phyloP scores from a whole-genome alignment of 1,140 invertebrate genomes.

The Pantala flavescens region DNA sequence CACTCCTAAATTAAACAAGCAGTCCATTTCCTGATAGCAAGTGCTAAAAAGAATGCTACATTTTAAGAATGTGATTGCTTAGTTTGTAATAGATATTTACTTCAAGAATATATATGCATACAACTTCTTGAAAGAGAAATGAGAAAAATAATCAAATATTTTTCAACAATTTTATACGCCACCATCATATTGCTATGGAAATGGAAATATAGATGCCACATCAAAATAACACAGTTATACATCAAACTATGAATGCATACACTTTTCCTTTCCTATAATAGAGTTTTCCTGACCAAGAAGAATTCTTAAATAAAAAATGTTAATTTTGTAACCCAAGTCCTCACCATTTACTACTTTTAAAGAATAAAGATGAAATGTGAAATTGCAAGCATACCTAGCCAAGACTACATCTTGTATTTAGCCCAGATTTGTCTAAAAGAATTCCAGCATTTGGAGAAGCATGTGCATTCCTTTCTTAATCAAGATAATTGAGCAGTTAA shows the following conservation, averaged over 20 bases:
- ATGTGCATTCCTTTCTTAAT: background rate
- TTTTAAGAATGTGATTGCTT: too few relatives aligned
- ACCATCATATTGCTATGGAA: background rate
- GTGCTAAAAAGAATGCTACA: background rate
- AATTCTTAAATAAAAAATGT: background rate
- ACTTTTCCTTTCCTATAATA: too few relatives aligned
- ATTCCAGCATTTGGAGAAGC: background rate
- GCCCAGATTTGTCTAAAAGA: background rate
- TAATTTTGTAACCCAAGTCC: background rate
- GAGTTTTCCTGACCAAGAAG: too few relatives aligned
- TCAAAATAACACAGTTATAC: background rate
- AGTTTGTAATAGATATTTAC: too few relatives aligned
- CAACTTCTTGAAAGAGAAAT: too few relatives aligned
- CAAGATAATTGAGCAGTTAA: background rate
- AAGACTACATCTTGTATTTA: background rate
- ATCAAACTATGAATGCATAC: too few relatives aligned
- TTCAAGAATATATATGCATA: too few relatives aligned
- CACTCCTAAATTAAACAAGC: background rate
- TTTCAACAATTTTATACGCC: too few relatives aligned
- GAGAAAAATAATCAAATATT: too few relatives aligned
- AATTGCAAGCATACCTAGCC: background rate
- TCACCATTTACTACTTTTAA: background rate
- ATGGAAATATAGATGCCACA: background rate
- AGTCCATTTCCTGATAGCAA: background rate
- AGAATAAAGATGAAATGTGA: background rate